Base-by-base conservation (phyloP, 2,797 vertebrate genomes). In the Onychomys torridus region DNA sequence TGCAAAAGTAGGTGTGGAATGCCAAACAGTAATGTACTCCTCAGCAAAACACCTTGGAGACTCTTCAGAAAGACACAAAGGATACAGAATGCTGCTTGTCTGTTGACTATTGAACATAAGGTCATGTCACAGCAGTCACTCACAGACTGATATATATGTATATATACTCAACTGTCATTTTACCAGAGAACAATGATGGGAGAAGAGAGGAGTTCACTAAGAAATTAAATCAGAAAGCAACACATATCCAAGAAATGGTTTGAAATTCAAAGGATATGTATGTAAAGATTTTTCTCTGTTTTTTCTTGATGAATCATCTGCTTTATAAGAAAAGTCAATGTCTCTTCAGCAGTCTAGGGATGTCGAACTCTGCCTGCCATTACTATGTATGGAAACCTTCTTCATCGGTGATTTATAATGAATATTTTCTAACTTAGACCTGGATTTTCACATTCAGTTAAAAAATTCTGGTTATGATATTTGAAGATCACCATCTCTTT, bases 161-260 rank as follows among this genome's bases (percentile, higher is more conserved):
- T 5, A 78, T 23, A 1, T 6, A 19, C 49, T 37, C 3, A 32
- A 52, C 8, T 5, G 17, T 34, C 0, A 67, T 34, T 71, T 92
- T 43, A 77, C 52, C 34, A 23, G 25, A 37, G 13, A 83, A 92
- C 6, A 57, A 40, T 8, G 1, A 6, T 67, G 14, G 3, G 8
- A 63, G 40, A 40, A 10, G 1, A 10, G 21, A 83, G 5, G 3
- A 13, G 57, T 77, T 76, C 3, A 3, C 9, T 65, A 13, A 40
- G 2, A 4, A 89, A 55, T 93, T 75, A 79, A 52, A 59, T 4
- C 6, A 71, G 3, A 75, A 93, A 76, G 55, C 6, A 71, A 23
- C 0, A 63, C 23, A 49, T 2, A 34, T 61, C 13, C 43, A 0
- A 49, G 6, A 0, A 63, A 37, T 16, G 0, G 11, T 17, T 84